Percentiles rank a stretch among this genome's conserved stretches.
Conservation (phyloP, 2,888 invertebrate species). For the Meteorus cinctellus region DNA sequence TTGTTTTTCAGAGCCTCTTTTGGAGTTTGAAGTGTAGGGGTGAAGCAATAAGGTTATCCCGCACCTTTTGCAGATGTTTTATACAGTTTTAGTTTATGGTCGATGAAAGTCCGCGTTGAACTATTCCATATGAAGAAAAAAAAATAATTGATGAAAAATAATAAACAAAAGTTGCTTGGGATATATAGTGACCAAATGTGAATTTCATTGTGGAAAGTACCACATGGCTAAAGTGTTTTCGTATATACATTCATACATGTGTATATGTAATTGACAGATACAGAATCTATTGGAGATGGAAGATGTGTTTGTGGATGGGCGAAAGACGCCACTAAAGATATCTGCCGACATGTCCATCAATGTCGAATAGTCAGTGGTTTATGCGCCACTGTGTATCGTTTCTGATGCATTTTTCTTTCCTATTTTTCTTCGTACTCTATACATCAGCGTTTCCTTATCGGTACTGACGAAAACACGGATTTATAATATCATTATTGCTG, state of each 20-base stretch:
- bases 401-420: slow-evolving; percentile 42
- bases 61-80: neutral
- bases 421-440: slow-evolving; percentile 38
- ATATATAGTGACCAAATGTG: too few species aligned
- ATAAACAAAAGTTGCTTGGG: neutral
- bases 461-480: neutral
- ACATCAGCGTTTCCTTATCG: neutral
- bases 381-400: slow-evolving; percentile 15
- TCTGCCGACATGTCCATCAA: slow-evolving; percentile 53
- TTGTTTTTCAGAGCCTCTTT: neutral
- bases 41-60: neutral
- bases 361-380: slow-evolving; percentile 48
- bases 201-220: too few species aligned
- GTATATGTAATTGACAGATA: too few species aligned
- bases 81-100: neutral
- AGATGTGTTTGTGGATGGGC: slow-evolving; percentile 33
- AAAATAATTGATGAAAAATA: neutral
- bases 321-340: slow-evolving; percentile 51
- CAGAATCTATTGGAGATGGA: too few species aligned
- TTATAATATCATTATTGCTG: too few species aligned
- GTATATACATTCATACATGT: too few species aligned
- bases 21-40: neutral
- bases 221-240: too few species aligned
- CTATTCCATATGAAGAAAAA: neutral
- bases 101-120: neutral